A percentile compares a stretch with the other conserved stretches of the same genome.
These are phyloP conservation scores for Scaptomyza parva DNA, from an alignment of 2,888 invertebrate species.

Conservation along the genomic window DNA sequence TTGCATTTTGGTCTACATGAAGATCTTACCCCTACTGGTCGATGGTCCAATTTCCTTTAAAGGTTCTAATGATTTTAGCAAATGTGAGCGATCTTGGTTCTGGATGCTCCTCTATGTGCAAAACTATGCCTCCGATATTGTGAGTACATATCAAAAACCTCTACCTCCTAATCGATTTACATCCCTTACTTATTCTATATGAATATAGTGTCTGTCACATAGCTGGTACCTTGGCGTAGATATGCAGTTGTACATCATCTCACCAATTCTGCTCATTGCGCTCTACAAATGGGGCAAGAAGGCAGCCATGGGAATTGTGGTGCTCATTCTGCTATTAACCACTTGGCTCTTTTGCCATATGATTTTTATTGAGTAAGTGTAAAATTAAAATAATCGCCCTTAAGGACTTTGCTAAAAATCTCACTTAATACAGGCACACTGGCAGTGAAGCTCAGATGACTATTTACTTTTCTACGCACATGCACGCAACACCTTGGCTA, in stretches of 20 bases:
- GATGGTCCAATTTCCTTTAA: conserved; percentile 84
- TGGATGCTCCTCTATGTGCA: conserved; percentile 84
- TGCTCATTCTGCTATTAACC: conserved; percentile 62
- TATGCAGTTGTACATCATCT: conserved; percentile 86
- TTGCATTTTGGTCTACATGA: conserved; percentile 84
- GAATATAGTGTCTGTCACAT: conserved; percentile 85
- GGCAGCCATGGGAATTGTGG: conserved; percentile 45
- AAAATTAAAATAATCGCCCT: no score
- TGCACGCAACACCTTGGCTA: conserved; percentile 75
- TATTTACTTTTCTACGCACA: conserved; percentile 70
- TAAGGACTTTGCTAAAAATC: no score
- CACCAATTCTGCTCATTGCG: conserved; percentile 85
- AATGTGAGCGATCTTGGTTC: conserved; percentile 84
- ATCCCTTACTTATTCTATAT: neutral
- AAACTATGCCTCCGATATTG: conserved; percentile 82
- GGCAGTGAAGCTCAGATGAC: conserved; percentile 1
- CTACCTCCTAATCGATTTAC: neutral
- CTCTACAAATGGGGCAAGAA: conserved; percentile 82
- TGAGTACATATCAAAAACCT: conserved; percentile 39
- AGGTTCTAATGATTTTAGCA: neutral
- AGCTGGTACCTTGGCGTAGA: conserved; percentile 87
- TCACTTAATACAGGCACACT: no score
- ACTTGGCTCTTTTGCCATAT: conserved; percentile 57
- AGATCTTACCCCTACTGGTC: conserved; percentile 84
- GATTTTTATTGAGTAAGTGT: conserved; percentile 37